These are phyloP conservation scores for Corbicula japonica DNA, from an alignment of 2,888 invertebrate species.

Conservation along the genomic window DNA sequence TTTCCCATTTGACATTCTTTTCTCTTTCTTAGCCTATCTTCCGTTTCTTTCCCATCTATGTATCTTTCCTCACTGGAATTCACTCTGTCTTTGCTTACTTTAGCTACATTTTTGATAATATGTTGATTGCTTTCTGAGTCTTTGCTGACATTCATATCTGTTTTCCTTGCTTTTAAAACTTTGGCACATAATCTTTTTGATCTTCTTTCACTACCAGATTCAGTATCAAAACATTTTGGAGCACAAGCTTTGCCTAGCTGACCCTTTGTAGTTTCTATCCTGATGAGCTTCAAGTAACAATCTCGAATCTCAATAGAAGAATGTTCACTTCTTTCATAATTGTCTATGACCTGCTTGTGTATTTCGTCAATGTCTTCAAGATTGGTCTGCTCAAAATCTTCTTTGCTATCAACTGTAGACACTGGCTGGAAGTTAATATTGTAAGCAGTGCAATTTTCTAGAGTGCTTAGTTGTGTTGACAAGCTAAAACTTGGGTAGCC, in stretches of 20 bases:
- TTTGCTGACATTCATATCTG: too few species aligned
- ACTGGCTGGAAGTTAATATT: background rate
- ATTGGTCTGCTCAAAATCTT: conserved; percentile 1
- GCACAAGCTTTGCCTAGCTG: background rate
- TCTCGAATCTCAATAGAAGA: background rate
- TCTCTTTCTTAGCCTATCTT: too few species aligned
- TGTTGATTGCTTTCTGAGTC: too few species aligned
- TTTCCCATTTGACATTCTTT: too few species aligned
- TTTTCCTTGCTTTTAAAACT: conserved; percentile 9
- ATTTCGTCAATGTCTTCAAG: conserved; percentile 1
- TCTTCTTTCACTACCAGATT: conserved; percentile 11
- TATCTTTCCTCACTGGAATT: too few species aligned
- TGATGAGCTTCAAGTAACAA: background rate
- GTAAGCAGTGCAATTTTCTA: background rate
- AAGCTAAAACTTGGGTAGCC: background rate
- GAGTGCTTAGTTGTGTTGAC: background rate
- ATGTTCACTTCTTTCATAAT: background rate
- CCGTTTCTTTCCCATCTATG: too few species aligned
- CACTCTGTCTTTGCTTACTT: too few species aligned
- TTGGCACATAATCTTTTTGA: conserved; percentile 11
- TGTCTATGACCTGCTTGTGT: background rate
- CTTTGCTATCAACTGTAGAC: background rate
- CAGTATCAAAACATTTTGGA: conserved; percentile 23
- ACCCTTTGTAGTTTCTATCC: background rate
- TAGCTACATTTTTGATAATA: too few species aligned